Conservation (phyloP, 2,797 vertebrate species). For the Alca torda region DNA sequence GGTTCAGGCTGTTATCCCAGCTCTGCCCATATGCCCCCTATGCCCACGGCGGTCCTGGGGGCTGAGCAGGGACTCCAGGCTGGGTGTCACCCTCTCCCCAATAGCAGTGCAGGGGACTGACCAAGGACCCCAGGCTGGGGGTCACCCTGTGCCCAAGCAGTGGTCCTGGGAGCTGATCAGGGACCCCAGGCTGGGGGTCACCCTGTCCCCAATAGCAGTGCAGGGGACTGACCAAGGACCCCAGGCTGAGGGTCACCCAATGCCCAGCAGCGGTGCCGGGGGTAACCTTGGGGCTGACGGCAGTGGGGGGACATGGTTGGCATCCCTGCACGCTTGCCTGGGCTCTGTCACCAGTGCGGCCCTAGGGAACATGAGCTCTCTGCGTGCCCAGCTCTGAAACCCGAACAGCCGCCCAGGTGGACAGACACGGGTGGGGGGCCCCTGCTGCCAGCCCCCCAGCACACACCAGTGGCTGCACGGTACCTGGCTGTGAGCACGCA, state of each 20-base stretch:
- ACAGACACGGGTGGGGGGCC: accelerated
- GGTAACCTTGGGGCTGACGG: background rate
- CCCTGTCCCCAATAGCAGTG: background rate
- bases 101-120: background rate
- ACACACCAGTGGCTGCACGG: background rate
- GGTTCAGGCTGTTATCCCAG: background rate
- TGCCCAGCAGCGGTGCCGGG: background rate
- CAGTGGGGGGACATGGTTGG: background rate
- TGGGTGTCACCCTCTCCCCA: background rate
- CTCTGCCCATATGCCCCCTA: background rate
- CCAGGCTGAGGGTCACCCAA: background rate
- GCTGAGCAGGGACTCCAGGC: background rate
- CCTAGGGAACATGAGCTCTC: constrained; percentile 2
- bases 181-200: background rate
- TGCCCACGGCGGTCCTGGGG: background rate
- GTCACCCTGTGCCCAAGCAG: background rate
- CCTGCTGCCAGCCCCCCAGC: background rate
- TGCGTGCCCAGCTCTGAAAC: constrained; percentile 2
- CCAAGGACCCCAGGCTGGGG: background rate
- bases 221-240: background rate
- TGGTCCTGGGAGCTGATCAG: background rate
- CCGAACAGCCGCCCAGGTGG: background rate
- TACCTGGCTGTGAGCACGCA: constrained; percentile 34
- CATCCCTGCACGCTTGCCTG: background rate
- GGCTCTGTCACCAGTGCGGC: background rate